These are phyloP conservation scores for Lycocorax pyrrhopterus DNA, from an alignment of 2,113 vertebrate species.

Conservation along the genomic window DNA sequence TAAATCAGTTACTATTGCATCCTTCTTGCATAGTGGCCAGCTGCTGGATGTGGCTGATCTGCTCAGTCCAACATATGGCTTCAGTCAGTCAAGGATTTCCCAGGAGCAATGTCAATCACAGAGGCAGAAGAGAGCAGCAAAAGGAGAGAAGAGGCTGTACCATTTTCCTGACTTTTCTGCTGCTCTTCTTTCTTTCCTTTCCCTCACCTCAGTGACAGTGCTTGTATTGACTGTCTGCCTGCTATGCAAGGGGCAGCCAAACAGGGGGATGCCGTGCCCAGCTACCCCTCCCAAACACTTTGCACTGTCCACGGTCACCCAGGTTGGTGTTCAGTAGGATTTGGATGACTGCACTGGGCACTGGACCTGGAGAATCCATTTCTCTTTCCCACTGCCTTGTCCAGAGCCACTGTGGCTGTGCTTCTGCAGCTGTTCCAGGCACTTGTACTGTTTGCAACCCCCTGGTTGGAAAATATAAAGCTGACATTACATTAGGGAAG, in stretches of 20 bases:
- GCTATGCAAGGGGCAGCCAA: neutral
- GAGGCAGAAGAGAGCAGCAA: neutral
- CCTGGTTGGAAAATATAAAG: neutral
- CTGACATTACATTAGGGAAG: neutral
- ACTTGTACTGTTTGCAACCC: neutral
- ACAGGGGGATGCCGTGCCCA: neutral
- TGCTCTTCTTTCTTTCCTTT: neutral
- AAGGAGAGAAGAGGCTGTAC: neutral
- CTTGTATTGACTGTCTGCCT: neutral
- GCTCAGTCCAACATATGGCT: neutral
- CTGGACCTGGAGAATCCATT: neutral
- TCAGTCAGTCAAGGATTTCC: neutral
- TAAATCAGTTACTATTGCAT: neutral
- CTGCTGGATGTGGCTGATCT: neutral
- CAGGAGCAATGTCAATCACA: neutral
- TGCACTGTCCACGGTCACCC: rapidly evolving
- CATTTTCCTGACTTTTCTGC: neutral
- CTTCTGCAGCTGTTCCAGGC: neutral
- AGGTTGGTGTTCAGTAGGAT: neutral
- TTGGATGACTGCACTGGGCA: neutral
- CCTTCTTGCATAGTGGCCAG: neutral
- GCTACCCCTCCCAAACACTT: neutral
- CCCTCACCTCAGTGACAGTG: neutral
- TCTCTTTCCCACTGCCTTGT: neutral
- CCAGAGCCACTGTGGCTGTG: rapidly evolving